Base-by-base conservation (phyloP, 2,113 vertebrate genomes). In the Sebastes schlegelii region DNA sequence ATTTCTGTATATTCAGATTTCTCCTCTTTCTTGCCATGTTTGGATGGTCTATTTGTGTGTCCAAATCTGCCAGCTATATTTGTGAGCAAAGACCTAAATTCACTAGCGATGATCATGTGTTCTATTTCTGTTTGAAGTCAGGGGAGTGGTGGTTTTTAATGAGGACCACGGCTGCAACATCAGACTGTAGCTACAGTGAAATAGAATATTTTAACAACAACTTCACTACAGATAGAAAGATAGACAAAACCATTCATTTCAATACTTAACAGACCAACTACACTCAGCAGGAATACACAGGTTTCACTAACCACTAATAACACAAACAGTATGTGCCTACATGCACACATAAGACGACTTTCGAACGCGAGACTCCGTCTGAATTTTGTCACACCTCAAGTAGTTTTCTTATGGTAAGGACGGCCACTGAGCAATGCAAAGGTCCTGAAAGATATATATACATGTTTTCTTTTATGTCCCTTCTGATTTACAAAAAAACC, bases 81-180 rank as follows among this genome's bases (percentile, higher is more conserved):
- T 81, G 14, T 72, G 42, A 66, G 74, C n/a, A 6, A 52, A 74
- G 65, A 86, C 43, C 76, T 87, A 42, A 48, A 63, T 73, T 68
- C 64, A 21, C 19, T 1, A 4, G 51, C 2, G 13, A 17, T 8
- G 46, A 64, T 70, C 76, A 65, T 40, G 54, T 14, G 51, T 68
- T 87, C 58, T 70, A 40, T 61, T 66, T 69, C 40, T 49, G 58
- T 81, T 57, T 74, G 21, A 69, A 74, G 51, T 76, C 67, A 64
- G 58, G 49, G 26, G 40, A 73, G 23, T 34, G 21, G 64, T 49
- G 26, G 64, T 46, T 69, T 34, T 67, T 68, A 80, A 82, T 77
- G 76, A 79, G 79, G 34, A 77, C 74, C 77, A 60, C 43, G 68
- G 66, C 62, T 68, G 19, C 51, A 52, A 12, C n/a, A 23, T 69